These are phyloP conservation scores for Illadopsis cleaveri DNA, from an alignment of 2,113 vertebrate genomes.

Conservation along the genomic window DNA sequence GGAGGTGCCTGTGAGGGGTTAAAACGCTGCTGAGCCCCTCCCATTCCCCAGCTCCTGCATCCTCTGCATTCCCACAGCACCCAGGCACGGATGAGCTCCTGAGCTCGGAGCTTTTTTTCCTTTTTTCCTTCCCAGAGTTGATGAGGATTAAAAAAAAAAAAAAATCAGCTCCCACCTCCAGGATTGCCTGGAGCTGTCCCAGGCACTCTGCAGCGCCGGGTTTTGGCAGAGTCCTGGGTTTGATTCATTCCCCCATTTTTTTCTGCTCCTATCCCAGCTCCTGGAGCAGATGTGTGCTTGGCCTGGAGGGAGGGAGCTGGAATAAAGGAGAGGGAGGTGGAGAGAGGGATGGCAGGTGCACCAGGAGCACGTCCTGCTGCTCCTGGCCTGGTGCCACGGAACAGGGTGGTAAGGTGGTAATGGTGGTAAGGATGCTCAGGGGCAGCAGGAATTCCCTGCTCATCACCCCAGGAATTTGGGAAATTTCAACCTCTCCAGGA, in stretches of 20 bases:
- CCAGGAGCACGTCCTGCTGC: background rate
- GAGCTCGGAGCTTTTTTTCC: background rate
- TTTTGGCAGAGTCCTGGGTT: background rate
- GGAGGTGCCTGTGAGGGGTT: rapidly evolving
- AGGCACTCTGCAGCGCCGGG: background rate
- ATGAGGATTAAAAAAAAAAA: too few species aligned
- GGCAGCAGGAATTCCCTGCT: background rate
- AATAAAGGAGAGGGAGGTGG: background rate
- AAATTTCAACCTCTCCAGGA: background rate
- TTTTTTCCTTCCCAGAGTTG: too few species aligned
- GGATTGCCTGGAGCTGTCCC: background rate
- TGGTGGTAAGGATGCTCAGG: background rate
- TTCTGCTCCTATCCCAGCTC: background rate
- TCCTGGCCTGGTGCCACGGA: background rate
- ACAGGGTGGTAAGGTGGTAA: too few species aligned
- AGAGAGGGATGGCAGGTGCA: background rate
- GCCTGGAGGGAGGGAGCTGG: background rate
- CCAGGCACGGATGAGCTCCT: too few species aligned
- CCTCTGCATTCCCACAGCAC: background rate
- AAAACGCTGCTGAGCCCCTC: rapidly evolving
- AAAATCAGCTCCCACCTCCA: background rate
- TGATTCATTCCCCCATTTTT: background rate
- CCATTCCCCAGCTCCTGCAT: background rate
- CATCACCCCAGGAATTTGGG: background rate
- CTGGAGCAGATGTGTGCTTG: background rate